A percentile compares a stretch with the other conserved stretches of the same genome.
Evolutionary conservation across 2,113 vertebrate species (phyloP).

Genomic region (Suricata suricatta): DNA sequence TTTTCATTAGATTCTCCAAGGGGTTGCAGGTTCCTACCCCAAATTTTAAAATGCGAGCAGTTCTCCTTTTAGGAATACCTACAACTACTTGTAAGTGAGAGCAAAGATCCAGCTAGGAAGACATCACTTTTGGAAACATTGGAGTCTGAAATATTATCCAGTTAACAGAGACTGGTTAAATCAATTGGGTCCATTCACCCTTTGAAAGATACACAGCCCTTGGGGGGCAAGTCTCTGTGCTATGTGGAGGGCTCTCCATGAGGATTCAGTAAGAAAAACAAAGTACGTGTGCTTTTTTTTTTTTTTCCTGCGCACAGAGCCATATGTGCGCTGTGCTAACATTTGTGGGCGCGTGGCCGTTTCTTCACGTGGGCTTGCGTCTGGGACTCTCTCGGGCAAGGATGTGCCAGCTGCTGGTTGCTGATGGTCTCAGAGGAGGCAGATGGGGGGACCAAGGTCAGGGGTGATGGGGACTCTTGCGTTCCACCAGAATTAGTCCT

Average conservation of each 20-base stretch:
- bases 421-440: background rate
- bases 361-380: background rate
- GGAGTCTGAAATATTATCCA: background rate
- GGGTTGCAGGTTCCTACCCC: background rate
- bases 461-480: background rate
- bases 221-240: background rate
- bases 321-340: fast-evolving
- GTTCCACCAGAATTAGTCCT: background rate
- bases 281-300: background rate
- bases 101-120: background rate
- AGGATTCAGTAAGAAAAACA: background rate
- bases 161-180: background rate
- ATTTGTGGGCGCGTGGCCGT: fast-evolving
- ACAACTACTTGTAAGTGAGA: background rate
- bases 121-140: background rate
- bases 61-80: background rate
- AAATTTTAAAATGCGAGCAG: background rate
- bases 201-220: background rate
- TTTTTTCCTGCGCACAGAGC: background rate
- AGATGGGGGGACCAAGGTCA: background rate
- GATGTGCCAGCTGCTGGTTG: background rate
- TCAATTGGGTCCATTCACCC: background rate
- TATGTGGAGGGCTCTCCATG: too few relatives aligned
- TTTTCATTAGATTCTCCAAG: background rate
- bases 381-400: background rate